These are phyloP conservation scores for Amblyornis subalaris DNA, from an alignment of 2,113 vertebrate genomes.

Conservation along the genomic window DNA sequence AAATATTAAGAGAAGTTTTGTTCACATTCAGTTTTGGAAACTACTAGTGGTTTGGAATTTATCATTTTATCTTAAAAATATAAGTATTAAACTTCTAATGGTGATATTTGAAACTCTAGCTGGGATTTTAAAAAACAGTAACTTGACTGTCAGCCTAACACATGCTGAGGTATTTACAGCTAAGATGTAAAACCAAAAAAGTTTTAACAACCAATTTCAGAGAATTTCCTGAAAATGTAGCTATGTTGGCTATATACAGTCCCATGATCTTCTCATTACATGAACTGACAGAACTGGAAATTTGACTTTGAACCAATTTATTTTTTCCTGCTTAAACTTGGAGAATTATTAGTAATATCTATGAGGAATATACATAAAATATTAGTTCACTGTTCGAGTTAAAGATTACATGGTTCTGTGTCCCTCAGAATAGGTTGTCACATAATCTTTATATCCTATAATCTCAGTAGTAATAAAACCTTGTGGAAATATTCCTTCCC, in stretches of 20 bases:
- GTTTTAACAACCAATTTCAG: not conserved
- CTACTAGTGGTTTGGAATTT: not conserved
- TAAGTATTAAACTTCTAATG: not conserved
- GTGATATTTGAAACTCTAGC: not conserved
- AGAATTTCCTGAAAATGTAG: not conserved
- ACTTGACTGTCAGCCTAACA: not conserved
- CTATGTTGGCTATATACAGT: not conserved
- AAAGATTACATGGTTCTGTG: not conserved
- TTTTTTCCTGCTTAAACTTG: not conserved
- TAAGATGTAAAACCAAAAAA: not conserved
- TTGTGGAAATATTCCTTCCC: not conserved
- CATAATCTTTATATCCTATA: not conserved
- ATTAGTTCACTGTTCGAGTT: not conserved
- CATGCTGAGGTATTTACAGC: not conserved
- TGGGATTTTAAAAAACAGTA: not conserved
- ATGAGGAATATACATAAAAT: not conserved
- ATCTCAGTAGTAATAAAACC: not conserved
- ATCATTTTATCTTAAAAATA: not conserved
- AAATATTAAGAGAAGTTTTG: not conserved
- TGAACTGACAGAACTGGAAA: not conserved
- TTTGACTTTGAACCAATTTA: not conserved
- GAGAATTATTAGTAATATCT: not conserved
- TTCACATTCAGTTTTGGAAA: not conserved
- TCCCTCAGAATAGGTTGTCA: not conserved
- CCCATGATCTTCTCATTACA: not conserved